Base-by-base conservation (phyloP, 2,888 invertebrate species). In the Plagodis pulveraria region DNA sequence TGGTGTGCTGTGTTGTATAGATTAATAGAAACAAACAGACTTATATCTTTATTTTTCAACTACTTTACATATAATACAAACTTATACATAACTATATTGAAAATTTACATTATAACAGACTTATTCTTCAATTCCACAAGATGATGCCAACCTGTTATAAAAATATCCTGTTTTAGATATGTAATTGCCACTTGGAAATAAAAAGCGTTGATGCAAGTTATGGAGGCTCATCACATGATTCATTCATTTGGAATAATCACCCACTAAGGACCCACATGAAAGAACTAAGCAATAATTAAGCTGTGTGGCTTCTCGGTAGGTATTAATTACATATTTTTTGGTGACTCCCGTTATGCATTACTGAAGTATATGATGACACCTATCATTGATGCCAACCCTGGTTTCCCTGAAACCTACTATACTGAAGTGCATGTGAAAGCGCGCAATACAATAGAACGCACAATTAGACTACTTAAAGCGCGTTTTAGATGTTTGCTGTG, bases 1-100 rank as follows among this genome's bases (percentile, higher is more conserved):
- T 6, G 60, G 57, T 0, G 52, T 63, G 9, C 11, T 56, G 10
- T 55, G 59, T 8, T 57, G 59, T 40, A 61, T 64, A 11, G 64
- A 57, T 50, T 47, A 38, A 0, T 38, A 8, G 6, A 6, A 8
- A 38, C 6, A 6, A 4, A 38, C 38, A 38, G 9, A 9, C 38
- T 38, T 8, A 38, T 38, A 4, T 38, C 38, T 38, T 38, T 38
- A 38, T 38, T 38, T 38, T 38, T 9, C 9, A 8, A 38, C 38
- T 38, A 38, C 38, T 38, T 38, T 22, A 22, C 22, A 1, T 22
- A 22, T 22, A 22, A 22, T 38, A 38, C 38, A 38, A 38, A 38
- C 9, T 4, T 6, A 9, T 38, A 38, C 9, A 6, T 38, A 38
- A 38, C 38, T 38, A 9, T 5, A 22, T 22, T 38, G 6, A 38